Conservation (phyloP, 2,113 vertebrate species). For the Notothenia rossii region DNA sequence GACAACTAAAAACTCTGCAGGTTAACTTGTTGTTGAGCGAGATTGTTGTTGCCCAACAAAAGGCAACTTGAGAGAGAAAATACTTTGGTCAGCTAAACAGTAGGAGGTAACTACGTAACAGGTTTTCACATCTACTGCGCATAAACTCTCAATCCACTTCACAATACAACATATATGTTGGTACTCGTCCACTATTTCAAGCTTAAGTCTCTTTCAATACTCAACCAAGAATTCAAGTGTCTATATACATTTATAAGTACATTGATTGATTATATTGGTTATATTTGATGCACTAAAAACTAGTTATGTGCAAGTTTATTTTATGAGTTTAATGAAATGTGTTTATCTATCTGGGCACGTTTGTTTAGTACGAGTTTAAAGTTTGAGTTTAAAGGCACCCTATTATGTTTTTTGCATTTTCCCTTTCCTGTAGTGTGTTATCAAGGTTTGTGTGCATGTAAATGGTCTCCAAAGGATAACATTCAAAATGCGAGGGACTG, state of each 20-base stretch:
- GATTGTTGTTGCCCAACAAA: not conserved
- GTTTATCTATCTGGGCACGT: no score
- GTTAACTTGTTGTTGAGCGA: not conserved
- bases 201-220: not conserved
- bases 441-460: no score
- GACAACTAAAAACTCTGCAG: constrained; percentile 10
- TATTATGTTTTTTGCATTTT: no score
- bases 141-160: not conserved
- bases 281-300: not conserved
- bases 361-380: no score
- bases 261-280: not conserved
- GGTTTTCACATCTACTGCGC: not conserved
- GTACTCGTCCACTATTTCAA: not conserved
- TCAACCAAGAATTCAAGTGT: not conserved
- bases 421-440: no score
- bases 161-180: not conserved
- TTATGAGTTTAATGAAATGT: no score
- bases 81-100: not conserved
- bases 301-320: no score
- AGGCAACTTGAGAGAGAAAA: constrained; percentile 5
- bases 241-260: not conserved
- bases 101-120: not conserved
- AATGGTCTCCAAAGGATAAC: no score
- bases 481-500: no score
- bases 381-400: no score